Evolutionary conservation across 1,140 invertebrate species (phyloP).

Genomic region (Zaprionus tsacasi): DNA sequence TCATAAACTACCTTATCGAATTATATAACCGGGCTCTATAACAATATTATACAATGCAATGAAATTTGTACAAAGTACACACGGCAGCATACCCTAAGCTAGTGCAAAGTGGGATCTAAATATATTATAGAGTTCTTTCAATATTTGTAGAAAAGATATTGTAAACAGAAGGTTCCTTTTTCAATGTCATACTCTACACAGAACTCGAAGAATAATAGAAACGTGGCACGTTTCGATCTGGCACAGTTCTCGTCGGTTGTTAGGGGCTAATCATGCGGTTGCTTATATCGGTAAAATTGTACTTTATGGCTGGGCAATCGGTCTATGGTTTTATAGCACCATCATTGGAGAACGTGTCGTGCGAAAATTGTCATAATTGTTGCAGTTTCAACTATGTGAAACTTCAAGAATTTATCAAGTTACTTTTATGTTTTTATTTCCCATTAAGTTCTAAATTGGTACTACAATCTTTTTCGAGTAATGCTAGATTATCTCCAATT

Average conservation of each 20-base stretch:
- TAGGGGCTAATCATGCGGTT: constrained; percentile 13
- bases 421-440: neutral
- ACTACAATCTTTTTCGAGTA: neutral
- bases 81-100: neutral
- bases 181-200: neutral
- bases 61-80: constrained; percentile 4
- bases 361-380: constrained; percentile 2
- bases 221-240: too few species aligned
- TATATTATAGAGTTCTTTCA: too few species aligned
- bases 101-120: neutral
- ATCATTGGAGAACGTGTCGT: neutral
- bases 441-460: neutral
- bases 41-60: neutral
- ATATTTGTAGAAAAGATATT: neutral
- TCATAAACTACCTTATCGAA: neutral
- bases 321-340: constrained; percentile 32
- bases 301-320: constrained; percentile 27
- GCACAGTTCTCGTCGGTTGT: neutral
- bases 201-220: too few species aligned
- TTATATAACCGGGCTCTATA: neutral
- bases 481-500: neutral
- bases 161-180: neutral
- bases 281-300: constrained; percentile 18
- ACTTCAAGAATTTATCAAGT: neutral
- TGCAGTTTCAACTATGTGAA: neutral